Percentiles rank a stretch among this genome's conserved stretches.
Evolutionary conservation across 1,140 invertebrate species (phyloP).

Genomic region (Delia radicum): DNA sequence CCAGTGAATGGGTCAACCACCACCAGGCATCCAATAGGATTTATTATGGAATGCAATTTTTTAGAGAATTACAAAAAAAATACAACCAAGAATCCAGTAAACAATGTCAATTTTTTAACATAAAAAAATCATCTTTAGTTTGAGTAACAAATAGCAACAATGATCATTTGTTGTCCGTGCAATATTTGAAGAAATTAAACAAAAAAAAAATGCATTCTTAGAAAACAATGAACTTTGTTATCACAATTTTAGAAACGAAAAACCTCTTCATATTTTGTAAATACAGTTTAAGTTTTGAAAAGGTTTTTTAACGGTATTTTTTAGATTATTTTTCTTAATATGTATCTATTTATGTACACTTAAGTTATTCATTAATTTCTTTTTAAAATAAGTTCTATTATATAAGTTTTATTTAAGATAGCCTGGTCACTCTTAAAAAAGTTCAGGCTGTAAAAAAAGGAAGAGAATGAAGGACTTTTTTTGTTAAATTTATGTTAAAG

Average conservation of each 20-base stretch:
- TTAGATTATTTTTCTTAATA: background rate
- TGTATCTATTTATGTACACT: background rate
- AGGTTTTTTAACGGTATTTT: background rate
- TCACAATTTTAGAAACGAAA: background rate
- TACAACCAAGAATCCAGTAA: background rate
- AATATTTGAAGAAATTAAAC: background rate
- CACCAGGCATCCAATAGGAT: slow-evolving; percentile 56
- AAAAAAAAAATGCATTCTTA: background rate
- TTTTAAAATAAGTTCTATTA: background rate
- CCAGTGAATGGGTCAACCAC: slow-evolving; percentile 54
- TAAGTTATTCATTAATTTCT: background rate
- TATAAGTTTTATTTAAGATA: background rate
- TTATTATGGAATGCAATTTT: slow-evolving; percentile 55
- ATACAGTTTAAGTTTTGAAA: background rate
- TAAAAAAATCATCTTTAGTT: background rate
- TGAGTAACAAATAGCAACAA: too few relatives aligned
- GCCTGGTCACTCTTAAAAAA: background rate
- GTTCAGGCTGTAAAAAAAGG: slow-evolving; percentile 29
- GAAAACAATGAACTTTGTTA: background rate
- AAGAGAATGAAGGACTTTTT: slow-evolving; percentile 53
- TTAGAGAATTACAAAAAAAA: slow-evolving; percentile 40
- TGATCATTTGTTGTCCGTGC: slow-evolving; percentile 5
- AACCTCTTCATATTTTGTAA: background rate
- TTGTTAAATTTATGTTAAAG: slow-evolving; percentile 9
- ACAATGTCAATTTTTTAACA: slow-evolving; percentile 23